Evolutionary conservation across 2,797 vertebrate species (phyloP).

Genomic region (Macropus fuliginosus): DNA sequence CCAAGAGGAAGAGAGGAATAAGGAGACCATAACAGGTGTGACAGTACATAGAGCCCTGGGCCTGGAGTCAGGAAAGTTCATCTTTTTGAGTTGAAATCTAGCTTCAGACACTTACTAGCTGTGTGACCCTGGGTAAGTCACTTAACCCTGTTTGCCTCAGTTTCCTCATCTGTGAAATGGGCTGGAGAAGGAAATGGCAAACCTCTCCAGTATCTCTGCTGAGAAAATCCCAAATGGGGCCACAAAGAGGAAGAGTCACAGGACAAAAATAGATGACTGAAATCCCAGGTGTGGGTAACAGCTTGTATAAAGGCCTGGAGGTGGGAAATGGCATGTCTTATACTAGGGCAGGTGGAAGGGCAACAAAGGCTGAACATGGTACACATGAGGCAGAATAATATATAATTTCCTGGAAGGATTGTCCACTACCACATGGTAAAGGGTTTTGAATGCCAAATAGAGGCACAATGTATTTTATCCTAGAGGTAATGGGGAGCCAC

Average conservation of each 20-base stretch:
- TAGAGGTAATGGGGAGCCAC: not conserved
- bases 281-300: not conserved
- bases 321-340: not conserved
- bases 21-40: not conserved
- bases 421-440: not conserved
- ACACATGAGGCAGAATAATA: not conserved
- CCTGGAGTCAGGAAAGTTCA: not conserved
- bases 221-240: not conserved
- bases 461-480: not conserved
- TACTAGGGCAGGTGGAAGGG: not conserved
- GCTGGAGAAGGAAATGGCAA: not conserved
- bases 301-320: not conserved
- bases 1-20: not conserved
- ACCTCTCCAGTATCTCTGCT: not conserved
- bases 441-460: not conserved
- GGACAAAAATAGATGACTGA: not conserved
- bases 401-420: not conserved
- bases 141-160: not conserved
- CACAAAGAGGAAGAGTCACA: not conserved
- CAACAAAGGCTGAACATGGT: not conserved
- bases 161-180: not conserved
- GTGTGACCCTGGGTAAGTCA: not conserved
- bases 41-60: not conserved
- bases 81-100: not conserved
- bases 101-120: not conserved